These are phyloP conservation scores for Sanderia malayensis DNA, from an alignment of 30 jellyfish, hydroid and myxozoan species.

Conservation along the genomic window DNA sequence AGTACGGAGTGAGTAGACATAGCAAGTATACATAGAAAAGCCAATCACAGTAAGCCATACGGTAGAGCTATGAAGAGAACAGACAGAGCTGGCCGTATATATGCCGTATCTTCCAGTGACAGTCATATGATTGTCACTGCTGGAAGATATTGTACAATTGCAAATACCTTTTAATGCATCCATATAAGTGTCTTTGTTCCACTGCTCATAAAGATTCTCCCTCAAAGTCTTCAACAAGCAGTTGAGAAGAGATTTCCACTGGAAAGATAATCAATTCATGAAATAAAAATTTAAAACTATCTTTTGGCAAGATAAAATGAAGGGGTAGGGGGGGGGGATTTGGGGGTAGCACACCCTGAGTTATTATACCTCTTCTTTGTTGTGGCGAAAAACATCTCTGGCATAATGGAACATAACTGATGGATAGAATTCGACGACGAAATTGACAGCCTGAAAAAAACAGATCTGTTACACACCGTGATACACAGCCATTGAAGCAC, in stretches of 20 bases:
- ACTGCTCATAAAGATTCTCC: conserved; percentile 58
- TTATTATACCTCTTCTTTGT: conserved; percentile 75
- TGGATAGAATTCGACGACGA: conserved; percentile 50
- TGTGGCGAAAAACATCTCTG: conserved; percentile 53
- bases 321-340: no score
- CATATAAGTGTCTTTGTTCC: conserved; percentile 74
- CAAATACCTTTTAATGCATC: conserved; percentile 74
- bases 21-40: neutral
- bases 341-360: no score
- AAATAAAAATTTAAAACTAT: no score
- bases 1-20: no score
- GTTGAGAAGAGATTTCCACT: conserved; percentile 47
- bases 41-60: neutral
- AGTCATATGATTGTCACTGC: no score
- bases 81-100: neutral
- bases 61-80: neutral
- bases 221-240: conserved; percentile 46
- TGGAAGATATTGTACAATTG: no score
- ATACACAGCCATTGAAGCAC: no score
- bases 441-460: conserved; percentile 62
- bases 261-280: no score
- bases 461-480: no score
- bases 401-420: conserved; percentile 60
- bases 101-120: neutral
- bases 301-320: no score